Conservation (phyloP, 2,888 invertebrate species). For the Tachina fera region DNA sequence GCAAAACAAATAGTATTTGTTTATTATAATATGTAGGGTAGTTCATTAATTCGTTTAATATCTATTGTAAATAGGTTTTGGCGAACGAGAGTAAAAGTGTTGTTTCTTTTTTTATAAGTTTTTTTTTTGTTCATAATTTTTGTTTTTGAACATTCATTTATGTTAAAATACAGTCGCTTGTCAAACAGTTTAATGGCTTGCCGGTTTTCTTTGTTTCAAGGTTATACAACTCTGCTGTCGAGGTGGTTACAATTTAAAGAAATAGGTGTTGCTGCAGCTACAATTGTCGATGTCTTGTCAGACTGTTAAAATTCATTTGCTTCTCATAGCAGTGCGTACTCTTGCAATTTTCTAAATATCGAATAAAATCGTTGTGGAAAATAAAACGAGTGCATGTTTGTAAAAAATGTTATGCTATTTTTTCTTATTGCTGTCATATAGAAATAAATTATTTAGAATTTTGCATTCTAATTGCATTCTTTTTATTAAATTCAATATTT, state of each 20-base stretch:
- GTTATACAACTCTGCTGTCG: constrained; percentile 32
- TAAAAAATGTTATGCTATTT: too few species aligned
- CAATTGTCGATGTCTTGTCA: not conserved
- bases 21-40: not conserved
- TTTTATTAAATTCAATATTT: constrained; percentile 4
- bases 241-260: constrained; percentile 60
- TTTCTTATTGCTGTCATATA: not conserved
- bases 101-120: constrained; percentile 22
- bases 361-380: not conserved
- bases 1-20: not conserved
- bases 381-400: not conserved
- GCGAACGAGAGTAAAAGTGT: constrained; percentile 35
- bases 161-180: constrained; percentile 47
- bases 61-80: not conserved
- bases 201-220: constrained; percentile 64
- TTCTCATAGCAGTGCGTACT: not conserved
- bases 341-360: constrained; percentile 26
- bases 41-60: constrained; percentile 21
- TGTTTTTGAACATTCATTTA: constrained; percentile 17
- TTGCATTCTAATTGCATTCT: constrained; percentile 1
- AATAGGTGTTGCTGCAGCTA: constrained; percentile 1
- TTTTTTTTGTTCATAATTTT: not conserved
- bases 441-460: not conserved
- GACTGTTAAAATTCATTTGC: not conserved
- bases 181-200: constrained; percentile 55